phyloP scores from a whole-genome alignment of 2,888 invertebrate genomes.

The Tryphoninae sp. region DNA sequence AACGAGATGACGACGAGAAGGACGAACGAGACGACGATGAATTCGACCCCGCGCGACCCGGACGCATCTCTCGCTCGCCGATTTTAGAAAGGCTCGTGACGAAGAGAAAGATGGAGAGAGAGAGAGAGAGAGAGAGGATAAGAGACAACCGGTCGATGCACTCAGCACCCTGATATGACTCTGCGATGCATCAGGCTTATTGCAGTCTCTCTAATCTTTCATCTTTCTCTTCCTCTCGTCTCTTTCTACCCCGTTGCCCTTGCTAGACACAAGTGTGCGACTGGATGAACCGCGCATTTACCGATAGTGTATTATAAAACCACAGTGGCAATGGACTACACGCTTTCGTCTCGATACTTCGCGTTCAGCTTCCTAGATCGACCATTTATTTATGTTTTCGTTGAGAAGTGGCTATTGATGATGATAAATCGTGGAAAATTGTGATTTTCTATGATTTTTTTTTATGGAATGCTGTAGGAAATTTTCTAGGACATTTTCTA shows the following conservation, averaged over 20 bases:
- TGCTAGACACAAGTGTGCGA: neutral
- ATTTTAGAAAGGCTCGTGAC: slow-evolving; percentile 60
- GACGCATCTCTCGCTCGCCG: slow-evolving; percentile 58
- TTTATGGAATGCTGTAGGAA: too few relatives aligned
- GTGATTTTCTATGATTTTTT: too few relatives aligned
- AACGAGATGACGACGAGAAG: slow-evolving; percentile 3
- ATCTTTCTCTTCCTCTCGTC: slow-evolving; percentile 1
- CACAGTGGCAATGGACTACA: slow-evolving; percentile 47
- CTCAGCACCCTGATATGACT: slow-evolving; percentile 3
- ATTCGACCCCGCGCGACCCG: slow-evolving; percentile 58
- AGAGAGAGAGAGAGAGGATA: neutral
- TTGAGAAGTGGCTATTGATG: too few relatives aligned
- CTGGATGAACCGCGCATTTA: slow-evolving; percentile 7
- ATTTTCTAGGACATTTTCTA: too few relatives aligned
- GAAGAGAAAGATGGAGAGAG: neutral
- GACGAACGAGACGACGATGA: slow-evolving; percentile 27
- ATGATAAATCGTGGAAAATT: too few relatives aligned
- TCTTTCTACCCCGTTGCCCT: neutral
- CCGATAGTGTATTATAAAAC: slow-evolving; percentile 40
- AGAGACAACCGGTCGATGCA: slow-evolving; percentile 44
- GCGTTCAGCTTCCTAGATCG: neutral
- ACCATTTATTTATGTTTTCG: neutral
- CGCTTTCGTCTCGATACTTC: slow-evolving; percentile 36
- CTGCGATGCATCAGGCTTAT: neutral
- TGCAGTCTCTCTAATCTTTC: neutral